Conservation (phyloP, 2,888 invertebrate species). For the Drosophila fungiperda region DNA sequence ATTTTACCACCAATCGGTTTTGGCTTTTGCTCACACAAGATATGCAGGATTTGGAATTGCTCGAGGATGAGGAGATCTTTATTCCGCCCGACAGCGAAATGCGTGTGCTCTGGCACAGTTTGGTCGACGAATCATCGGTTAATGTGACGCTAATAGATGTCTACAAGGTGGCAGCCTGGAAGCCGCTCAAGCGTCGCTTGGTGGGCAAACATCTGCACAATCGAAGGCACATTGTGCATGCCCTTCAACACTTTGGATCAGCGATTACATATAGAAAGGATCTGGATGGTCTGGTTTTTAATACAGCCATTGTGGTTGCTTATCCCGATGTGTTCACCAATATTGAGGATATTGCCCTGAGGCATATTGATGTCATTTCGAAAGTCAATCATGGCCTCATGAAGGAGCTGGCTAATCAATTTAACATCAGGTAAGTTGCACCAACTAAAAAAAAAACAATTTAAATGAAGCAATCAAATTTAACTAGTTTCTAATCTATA, state of each 20-base stretch:
- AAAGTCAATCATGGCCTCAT: conserved; percentile 85
- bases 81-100: conserved; percentile 82
- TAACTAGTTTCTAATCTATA: not conserved
- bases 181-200: conserved; percentile 60
- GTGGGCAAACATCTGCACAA: conserved; percentile 55
- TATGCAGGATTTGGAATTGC: conserved; percentile 42
- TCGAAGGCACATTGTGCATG: conserved; percentile 50
- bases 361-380: conserved; percentile 85
- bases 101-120: conserved; percentile 60
- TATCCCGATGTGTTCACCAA: conserved; percentile 84
- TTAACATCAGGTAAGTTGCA: conserved; percentile 84
- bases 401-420: conserved; percentile 81
- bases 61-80: conserved; percentile 76
- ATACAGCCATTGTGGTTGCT: conserved; percentile 82
- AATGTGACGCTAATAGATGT: conserved; percentile 71
- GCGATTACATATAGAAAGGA: conserved; percentile 80
- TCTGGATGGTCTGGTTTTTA: conserved; percentile 82
- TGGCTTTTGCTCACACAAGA: conserved; percentile 77
- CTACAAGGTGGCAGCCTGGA: conserved; percentile 80
- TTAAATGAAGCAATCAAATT: not conserved
- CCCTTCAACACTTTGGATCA: conserved; percentile 72
- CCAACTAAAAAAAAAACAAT: not conserved
- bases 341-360: conserved; percentile 82
- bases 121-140: conserved; percentile 22
- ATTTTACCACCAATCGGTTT: conserved; percentile 82